phyloP scores from a whole-genome alignment of 2,113 vertebrate genomes.

The Rhinolophus sinicus region DNA sequence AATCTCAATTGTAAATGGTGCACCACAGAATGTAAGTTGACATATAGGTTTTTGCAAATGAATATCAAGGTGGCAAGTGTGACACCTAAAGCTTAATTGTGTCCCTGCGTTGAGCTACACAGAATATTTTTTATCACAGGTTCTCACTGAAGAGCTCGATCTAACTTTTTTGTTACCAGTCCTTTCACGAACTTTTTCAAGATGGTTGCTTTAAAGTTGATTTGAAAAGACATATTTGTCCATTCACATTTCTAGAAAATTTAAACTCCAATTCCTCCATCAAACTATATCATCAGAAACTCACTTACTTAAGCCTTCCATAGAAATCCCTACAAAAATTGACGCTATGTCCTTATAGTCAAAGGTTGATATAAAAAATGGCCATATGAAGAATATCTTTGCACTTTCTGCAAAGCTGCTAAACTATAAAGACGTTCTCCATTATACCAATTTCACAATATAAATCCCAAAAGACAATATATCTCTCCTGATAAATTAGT shows the following conservation, averaged over 20 bases:
- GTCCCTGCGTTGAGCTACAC: neutral
- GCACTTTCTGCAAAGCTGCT: neutral
- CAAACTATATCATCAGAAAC: neutral
- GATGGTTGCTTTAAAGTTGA: neutral
- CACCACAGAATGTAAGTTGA: neutral
- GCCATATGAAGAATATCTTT: neutral
- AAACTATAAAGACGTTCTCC: neutral
- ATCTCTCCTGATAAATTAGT: neutral
- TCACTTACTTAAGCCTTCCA: neutral
- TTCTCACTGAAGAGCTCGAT: neutral
- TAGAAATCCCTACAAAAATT: conserved; percentile 11
- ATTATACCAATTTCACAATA: neutral
- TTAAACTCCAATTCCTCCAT: neutral
- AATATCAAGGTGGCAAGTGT: neutral
- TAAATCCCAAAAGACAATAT: neutral
- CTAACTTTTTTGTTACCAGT: neutral
- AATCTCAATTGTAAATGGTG: neutral
- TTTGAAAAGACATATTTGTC: neutral
- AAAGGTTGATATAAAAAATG: neutral
- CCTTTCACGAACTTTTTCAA: neutral
- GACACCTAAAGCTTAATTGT: neutral
- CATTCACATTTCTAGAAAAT: neutral
- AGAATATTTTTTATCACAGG: neutral
- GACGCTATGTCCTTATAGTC: neutral
- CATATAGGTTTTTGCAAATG: neutral